Percentiles rank a stretch among this genome's conserved stretches.
phyloP scores from a whole-genome alignment of 2,888 invertebrate genomes.

The Pollenia amentaria region DNA sequence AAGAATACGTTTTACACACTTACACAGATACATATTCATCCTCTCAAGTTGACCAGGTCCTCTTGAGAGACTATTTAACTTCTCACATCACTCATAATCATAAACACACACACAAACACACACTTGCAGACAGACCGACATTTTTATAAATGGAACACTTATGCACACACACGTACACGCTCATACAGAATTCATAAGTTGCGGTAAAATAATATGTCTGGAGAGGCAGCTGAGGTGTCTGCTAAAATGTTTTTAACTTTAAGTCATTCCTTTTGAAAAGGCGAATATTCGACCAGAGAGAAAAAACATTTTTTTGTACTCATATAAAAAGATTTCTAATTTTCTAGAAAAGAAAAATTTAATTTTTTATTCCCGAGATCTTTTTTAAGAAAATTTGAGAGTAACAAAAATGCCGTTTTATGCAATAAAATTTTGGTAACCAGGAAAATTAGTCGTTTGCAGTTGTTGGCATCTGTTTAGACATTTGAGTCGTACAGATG shows the following conservation, averaged over 20 bases:
- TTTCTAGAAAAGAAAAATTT: too few relatives aligned
- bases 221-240: slow-evolving; percentile 62
- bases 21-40: neutral
- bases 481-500: too few relatives aligned
- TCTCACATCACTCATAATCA: slow-evolving; percentile 59
- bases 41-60: slow-evolving; percentile 15
- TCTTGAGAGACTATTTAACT: slow-evolving; percentile 56
- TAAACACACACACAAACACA: slow-evolving; percentile 10
- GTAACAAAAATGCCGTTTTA: too few relatives aligned
- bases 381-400: too few relatives aligned
- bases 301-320: too few relatives aligned
- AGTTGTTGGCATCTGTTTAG: too few relatives aligned
- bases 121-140: neutral
- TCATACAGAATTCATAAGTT: slow-evolving; percentile 32
- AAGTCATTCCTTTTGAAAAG: slow-evolving; percentile 18
- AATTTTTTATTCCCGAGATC: too few relatives aligned
- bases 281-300: too few relatives aligned
- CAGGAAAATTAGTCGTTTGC: too few relatives aligned
- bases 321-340: too few relatives aligned
- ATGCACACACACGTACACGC: neutral
- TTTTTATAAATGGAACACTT: slow-evolving; percentile 56
- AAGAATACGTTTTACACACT: slow-evolving; percentile 21
- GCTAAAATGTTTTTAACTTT: slow-evolving; percentile 28
- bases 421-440: too few relatives aligned
- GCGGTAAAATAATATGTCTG: slow-evolving; percentile 61